Conservation (phyloP, 2,888 invertebrate species). For the Gryllus longicercus region DNA sequence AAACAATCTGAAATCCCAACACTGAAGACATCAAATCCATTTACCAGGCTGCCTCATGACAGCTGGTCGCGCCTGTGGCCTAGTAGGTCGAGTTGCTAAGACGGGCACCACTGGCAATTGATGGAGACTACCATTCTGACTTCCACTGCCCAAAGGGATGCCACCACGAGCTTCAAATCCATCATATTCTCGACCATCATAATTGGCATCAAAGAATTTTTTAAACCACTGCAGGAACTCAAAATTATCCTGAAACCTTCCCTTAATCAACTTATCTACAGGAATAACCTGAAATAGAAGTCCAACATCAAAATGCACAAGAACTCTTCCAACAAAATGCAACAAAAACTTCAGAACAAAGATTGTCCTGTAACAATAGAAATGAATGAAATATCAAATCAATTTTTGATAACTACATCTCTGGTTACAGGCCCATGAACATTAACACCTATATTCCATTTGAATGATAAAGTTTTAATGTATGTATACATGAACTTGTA, state of each 20-base stretch:
- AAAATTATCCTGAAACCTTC: slow-evolving; percentile 99
- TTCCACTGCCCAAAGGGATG: slow-evolving; percentile 66
- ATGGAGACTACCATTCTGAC: slow-evolving; percentile 49
- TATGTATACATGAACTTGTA: too few species aligned
- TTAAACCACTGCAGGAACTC: slow-evolving; percentile 99
- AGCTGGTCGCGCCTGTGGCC: slow-evolving; percentile 39
- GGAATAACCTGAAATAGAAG: slow-evolving; percentile 82
- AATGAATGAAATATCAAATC: too few species aligned
- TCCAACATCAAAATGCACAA: neutral
- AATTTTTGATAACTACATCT: too few species aligned
- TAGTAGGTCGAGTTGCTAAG: slow-evolving; percentile 47
- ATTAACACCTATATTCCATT: too few species aligned
- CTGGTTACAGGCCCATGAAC: too few species aligned
- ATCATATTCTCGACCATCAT: slow-evolving; percentile 95
- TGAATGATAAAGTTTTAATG: too few species aligned
- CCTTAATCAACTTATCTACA: slow-evolving; percentile 98
- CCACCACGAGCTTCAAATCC: slow-evolving; percentile 84
- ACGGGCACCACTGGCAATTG: slow-evolving; percentile 41
- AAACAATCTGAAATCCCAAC: neutral
- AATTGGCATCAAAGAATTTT: slow-evolving; percentile 99
- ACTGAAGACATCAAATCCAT: neutral
- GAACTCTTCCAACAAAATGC: neutral
- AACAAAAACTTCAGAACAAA: too few species aligned
- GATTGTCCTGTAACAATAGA: too few species aligned
- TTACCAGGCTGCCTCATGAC: slow-evolving; percentile 37